Conservation (phyloP, 2,113 vertebrate species). For the Microtus ochrogaster region DNA sequence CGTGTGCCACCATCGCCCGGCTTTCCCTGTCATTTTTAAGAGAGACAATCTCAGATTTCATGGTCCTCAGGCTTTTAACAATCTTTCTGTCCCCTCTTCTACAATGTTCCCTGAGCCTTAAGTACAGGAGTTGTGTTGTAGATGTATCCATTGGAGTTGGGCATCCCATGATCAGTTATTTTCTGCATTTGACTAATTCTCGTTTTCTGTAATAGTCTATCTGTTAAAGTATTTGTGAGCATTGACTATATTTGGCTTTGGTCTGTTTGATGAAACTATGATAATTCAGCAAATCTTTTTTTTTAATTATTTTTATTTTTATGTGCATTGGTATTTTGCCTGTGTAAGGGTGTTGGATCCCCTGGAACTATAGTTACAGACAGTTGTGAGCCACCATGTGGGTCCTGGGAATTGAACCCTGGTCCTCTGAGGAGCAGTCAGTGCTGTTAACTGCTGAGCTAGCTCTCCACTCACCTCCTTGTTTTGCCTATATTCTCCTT, state of each 20-base stretch:
- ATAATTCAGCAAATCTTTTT: not conserved
- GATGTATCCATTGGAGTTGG: not conserved
- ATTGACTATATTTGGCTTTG: not conserved
- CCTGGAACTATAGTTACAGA: not conserved
- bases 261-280: not conserved
- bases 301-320: not conserved
- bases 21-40: not conserved
- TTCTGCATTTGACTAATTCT: not conserved
- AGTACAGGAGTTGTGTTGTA: not conserved
- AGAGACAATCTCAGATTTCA: not conserved
- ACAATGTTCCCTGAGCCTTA: not conserved
- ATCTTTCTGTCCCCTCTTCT: not conserved
- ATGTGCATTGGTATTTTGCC: not conserved
- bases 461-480: not conserved
- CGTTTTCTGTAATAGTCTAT: not conserved
- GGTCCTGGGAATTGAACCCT: not conserved
- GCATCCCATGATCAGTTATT: not conserved
- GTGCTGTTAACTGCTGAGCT: not conserved
- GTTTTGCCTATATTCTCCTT: conserved; percentile 17
- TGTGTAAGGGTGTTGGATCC: not conserved
- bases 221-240: not conserved
- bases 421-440: not conserved
- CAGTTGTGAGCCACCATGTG: not conserved
- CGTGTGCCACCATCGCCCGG: too few species aligned
- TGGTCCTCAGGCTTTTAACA: not conserved